Conservation (phyloP, 2,888 invertebrate species). For the Ennomos fuscantarius region DNA sequence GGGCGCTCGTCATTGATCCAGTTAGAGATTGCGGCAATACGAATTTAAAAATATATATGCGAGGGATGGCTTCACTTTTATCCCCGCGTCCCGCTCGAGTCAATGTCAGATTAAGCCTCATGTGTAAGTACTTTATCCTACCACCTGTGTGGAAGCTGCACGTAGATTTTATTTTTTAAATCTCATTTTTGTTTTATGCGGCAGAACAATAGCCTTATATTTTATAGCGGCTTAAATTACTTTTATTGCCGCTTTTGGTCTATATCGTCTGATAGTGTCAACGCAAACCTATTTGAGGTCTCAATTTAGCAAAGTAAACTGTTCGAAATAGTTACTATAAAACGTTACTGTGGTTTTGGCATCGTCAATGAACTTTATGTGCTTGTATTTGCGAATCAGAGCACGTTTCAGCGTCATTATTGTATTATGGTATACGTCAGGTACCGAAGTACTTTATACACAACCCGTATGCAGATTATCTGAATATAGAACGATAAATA, state of each 20-base stretch:
- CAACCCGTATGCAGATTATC: conserved; percentile 26
- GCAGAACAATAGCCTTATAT: conserved; percentile 19
- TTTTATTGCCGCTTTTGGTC: conserved; percentile 17
- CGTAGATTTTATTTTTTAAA: conserved; percentile 49
- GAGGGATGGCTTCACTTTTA: conserved; percentile 41
- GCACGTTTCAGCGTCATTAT: conserved; percentile 21
- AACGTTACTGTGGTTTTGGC: conserved; percentile 23
- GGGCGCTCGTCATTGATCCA: conserved; percentile 28
- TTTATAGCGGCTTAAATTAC: conserved; percentile 16
- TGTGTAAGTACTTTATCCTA: conserved; percentile 57
- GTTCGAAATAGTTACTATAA: conserved; percentile 22
- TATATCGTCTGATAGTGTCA: conserved; percentile 22
- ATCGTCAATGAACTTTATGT: conserved; percentile 23
- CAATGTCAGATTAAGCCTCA: conserved; percentile 61
- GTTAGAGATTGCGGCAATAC: conserved; percentile 32
- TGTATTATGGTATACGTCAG: conserved; percentile 15
- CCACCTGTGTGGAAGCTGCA: conserved; percentile 55
- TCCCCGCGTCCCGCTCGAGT: conserved; percentile 48
- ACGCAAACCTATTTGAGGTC: conserved; percentile 21
- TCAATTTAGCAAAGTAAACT: conserved; percentile 19
- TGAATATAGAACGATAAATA: conserved; percentile 36
- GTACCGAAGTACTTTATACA: conserved; percentile 7
- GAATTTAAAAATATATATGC: conserved; percentile 38
- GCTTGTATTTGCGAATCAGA: conserved; percentile 18
- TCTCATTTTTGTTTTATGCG: conserved; percentile 35